Evolutionary conservation across 2,113 vertebrate genomes (phyloP).

Genomic region (Felis catus): F.catus_Fca126_mat1.0 CM031419.1:57559501-57560000

Average conservation of each 20-base stretch:
- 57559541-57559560: no score
- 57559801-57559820: background rate
- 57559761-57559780: no score
- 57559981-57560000: background rate
- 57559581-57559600: no score
- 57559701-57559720: fast-evolving
- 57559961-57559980: slow-evolving; percentile 19
- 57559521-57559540: background rate
- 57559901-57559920: background rate
- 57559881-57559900: background rate
- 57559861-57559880: background rate
- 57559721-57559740: no score
- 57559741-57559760: no score
- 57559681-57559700: no score
- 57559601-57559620: no score
- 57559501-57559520: background rate
- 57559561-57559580: no score
- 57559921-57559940: background rate
- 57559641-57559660: no score
- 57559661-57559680: no score
- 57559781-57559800: background rate
- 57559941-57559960: background rate
- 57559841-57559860: background rate
- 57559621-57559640: no score
- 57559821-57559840: background rate